Evolutionary conservation across 35 echinoderm and acorn worm species (phyloP).

Genomic region (Lytechinus pictus): DNA sequence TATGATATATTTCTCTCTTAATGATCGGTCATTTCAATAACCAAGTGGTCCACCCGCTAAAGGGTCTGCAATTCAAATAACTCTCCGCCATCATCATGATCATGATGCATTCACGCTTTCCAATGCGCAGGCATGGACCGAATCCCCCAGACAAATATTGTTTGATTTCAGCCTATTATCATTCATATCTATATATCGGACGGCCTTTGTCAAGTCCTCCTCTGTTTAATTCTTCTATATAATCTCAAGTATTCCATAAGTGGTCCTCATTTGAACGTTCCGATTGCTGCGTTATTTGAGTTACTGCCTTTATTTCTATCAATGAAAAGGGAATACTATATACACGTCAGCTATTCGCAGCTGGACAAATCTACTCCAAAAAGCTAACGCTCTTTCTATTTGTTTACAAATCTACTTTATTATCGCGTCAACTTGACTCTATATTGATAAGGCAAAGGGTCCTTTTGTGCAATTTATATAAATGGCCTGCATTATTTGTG

Average conservation of each 20-base stretch:
- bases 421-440: not conserved
- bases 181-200: not conserved
- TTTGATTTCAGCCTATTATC: not conserved
- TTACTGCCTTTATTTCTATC: not conserved
- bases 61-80: not conserved
- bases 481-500: conserved; percentile 16
- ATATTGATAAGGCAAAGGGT: not conserved
- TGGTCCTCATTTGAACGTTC: not conserved
- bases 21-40: not conserved
- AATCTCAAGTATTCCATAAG: conserved; percentile 3
- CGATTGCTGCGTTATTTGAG: conserved; percentile 10
- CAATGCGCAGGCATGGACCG: not conserved
- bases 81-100: not conserved
- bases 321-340: conserved; percentile 14
- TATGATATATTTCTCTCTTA: not conserved
- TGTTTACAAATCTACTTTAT: not conserved
- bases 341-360: conserved; percentile 1
- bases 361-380: not conserved
- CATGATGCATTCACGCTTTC: not conserved
- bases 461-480: conserved; percentile 14
- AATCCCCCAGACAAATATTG: conserved; percentile 18
- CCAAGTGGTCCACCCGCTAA: not conserved
- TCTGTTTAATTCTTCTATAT: not conserved
- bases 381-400: not conserved
- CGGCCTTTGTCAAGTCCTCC: not conserved